These are phyloP conservation scores for Clupea harengus DNA, from an alignment of 2,113 vertebrate species.

Conservation along the genomic window DNA sequence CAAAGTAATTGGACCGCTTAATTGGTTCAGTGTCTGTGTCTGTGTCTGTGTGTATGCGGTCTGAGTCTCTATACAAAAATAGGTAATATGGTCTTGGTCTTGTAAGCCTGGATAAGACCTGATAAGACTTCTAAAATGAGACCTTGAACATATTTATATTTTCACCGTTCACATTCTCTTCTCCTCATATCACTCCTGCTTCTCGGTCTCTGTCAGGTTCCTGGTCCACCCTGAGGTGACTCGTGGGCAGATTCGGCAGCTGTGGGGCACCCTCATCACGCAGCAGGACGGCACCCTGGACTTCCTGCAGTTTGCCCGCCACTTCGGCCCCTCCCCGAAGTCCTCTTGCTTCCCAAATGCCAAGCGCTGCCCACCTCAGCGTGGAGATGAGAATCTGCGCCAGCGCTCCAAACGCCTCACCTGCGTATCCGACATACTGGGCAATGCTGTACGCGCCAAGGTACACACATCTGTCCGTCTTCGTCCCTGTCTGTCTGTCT, in stretches of 20 bases:
- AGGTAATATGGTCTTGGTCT: no score
- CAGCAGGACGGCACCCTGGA: constrained; percentile 59
- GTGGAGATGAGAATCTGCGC: constrained; percentile 43
- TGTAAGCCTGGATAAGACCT: no score
- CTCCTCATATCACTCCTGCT: neutral
- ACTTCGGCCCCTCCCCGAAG: constrained; percentile 63
- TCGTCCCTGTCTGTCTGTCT: no score
- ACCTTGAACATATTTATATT: no score
- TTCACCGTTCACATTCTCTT: neutral
- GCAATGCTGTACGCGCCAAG: constrained; percentile 44
- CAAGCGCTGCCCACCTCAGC: constrained; percentile 47
- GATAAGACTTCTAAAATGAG: no score
- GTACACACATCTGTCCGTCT: constrained; percentile 15
- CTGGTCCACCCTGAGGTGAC: constrained; percentile 64
- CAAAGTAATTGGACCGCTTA: no score
- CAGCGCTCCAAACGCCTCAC: constrained; percentile 49
- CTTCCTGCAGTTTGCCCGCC: constrained; percentile 65
- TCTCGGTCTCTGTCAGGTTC: constrained; percentile 51
- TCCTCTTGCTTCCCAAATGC: constrained; percentile 50
- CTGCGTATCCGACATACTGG: constrained; percentile 54
- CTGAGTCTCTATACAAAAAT: no score
- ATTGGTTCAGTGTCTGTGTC: no score
- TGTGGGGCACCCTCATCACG: constrained; percentile 64
- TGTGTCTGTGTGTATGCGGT: no score
- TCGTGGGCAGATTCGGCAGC: constrained; percentile 57